Conservation (phyloP, 2,797 vertebrate species). For the Liasis olivaceus region DNA sequence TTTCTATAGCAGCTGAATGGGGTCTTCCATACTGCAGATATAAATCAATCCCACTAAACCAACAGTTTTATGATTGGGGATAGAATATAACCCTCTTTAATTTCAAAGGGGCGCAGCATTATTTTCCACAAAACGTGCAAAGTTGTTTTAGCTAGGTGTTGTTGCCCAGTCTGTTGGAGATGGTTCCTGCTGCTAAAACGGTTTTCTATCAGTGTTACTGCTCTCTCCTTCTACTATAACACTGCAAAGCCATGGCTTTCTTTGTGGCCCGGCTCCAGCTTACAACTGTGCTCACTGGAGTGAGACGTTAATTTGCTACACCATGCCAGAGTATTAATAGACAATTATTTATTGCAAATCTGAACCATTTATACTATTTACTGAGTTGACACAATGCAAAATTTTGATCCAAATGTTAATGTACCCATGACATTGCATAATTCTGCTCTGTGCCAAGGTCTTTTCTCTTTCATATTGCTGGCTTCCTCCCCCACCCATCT, state of each 20-base stretch:
- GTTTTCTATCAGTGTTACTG: slow-evolving; percentile 28
- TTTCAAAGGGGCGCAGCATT: not conserved
- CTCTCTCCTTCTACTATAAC: slow-evolving; percentile 49
- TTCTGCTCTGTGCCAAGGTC: slow-evolving; percentile 74
- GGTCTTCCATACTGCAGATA: slow-evolving; percentile 49
- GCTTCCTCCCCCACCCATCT: not conserved
- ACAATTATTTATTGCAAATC: slow-evolving; percentile 91
- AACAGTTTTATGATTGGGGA: not conserved
- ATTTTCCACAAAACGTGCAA: not conserved
- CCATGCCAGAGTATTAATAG: slow-evolving; percentile 84
- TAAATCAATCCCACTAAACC: slow-evolving; percentile 23
- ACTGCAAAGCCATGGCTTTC: slow-evolving; percentile 59
- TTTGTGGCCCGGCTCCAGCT: slow-evolving; percentile 64
- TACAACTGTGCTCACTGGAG: slow-evolving; percentile 82
- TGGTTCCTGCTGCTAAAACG: slow-evolving; percentile 37
- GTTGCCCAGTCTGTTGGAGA: not conserved
- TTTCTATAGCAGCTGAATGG: not conserved
- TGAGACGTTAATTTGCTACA: slow-evolving; percentile 85
- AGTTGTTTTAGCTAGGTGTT: not conserved
- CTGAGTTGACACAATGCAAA: slow-evolving; percentile 81
- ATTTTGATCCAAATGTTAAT: slow-evolving; percentile 89
- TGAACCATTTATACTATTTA: slow-evolving; percentile 85
- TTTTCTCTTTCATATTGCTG: slow-evolving; percentile 56
- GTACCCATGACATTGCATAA: slow-evolving; percentile 84
- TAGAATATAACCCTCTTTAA: not conserved